Percentiles rank a stretch among this genome's conserved stretches.
phyloP scores from a whole-genome alignment of 2,113 vertebrate genomes.

The Dicentrarchus labrax region DNA sequence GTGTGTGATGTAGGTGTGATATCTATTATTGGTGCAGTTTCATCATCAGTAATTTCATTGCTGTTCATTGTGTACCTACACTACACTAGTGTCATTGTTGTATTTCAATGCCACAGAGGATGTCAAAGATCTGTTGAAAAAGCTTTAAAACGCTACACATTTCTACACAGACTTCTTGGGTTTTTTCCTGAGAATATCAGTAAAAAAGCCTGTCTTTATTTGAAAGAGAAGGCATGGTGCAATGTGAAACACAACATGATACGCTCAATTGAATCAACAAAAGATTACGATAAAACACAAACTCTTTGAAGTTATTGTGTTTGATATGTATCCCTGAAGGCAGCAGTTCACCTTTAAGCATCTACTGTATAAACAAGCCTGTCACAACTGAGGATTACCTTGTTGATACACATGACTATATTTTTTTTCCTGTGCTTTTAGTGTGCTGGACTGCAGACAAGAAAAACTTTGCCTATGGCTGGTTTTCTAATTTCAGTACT shows the following conservation, averaged over 20 bases:
- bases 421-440: constrained; percentile 2
- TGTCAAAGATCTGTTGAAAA: constrained; percentile 19
- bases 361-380: constrained; percentile 38
- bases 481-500: constrained; percentile 52
- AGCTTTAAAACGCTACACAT: constrained; percentile 25
- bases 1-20: fast-evolving
- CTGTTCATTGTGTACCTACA: background rate
- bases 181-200: constrained; percentile 16
- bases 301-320: constrained; percentile 54
- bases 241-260: constrained; percentile 52
- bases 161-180: background rate
- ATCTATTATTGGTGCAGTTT: background rate
- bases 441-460: constrained; percentile 49
- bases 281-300: constrained; percentile 52
- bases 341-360: constrained; percentile 61
- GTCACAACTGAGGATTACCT: constrained; percentile 52
- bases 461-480: constrained; percentile 56
- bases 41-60: background rate
- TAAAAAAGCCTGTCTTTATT: constrained; percentile 26
- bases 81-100: background rate
- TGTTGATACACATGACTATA: background rate
- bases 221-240: constrained; percentile 39
- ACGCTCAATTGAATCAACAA: constrained; percentile 50
- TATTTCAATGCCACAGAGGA: constrained; percentile 8
- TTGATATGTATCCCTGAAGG: constrained; percentile 67